phyloP scores from a whole-genome alignment of 2,888 invertebrate genomes.

The Lasioglossum pauxillum region DNA sequence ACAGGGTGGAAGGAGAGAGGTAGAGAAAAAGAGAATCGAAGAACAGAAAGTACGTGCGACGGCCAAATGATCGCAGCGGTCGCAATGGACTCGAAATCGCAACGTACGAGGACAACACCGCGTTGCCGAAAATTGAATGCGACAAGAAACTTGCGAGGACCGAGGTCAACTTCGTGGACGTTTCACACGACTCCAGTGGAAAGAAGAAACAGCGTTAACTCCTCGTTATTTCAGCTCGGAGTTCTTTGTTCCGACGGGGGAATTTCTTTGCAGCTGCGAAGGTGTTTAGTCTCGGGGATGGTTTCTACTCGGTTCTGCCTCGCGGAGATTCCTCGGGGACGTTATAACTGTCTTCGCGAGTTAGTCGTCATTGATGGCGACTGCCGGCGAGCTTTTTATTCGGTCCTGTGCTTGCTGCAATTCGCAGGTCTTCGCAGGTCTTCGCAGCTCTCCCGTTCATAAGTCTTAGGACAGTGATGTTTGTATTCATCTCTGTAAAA shows the following conservation, averaged over 20 bases:
- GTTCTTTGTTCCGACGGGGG: constrained; percentile 1
- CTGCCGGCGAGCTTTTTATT: not conserved
- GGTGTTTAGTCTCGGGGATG: constrained; percentile 20
- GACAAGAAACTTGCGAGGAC: not conserved
- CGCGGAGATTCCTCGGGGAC: not conserved
- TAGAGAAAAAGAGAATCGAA: constrained; percentile 31
- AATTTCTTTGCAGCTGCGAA: constrained; percentile 23
- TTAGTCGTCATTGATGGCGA: not conserved
- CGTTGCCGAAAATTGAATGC: constrained; percentile 23
- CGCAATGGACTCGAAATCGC: constrained; percentile 30
- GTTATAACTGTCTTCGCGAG: not conserved
- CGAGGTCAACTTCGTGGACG: not conserved
- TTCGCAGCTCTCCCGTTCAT: no score
- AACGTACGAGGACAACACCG: constrained; percentile 24
- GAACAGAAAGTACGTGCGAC: constrained; percentile 56
- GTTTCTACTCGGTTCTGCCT: not conserved
- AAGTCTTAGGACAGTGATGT: no score
- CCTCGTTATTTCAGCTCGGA: constrained; percentile 19
- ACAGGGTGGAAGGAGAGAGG: not conserved
- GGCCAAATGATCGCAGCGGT: constrained; percentile 38
- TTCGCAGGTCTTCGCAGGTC: not conserved
- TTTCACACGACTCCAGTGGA: not conserved
- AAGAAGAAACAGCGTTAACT: constrained; percentile 16
- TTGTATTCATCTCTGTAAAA: no score
- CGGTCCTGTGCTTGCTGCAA: not conserved